These are phyloP conservation scores for Poeciliopsis prolifica DNA, from an alignment of 2,113 vertebrate species.

Conservation along the genomic window DNA sequence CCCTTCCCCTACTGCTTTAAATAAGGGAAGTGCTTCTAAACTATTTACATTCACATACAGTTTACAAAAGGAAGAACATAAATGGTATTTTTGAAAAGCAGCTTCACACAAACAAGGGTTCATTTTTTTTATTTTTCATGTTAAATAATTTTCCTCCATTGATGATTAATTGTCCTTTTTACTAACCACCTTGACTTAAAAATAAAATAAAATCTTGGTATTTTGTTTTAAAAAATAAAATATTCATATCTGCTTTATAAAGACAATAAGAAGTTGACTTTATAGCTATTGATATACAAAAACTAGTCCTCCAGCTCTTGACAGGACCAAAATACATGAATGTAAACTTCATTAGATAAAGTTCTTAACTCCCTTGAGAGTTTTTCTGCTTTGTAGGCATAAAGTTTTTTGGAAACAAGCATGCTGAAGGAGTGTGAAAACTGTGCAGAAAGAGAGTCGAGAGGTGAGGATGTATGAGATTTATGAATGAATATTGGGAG, in stretches of 20 bases:
- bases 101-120: background rate
- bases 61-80: background rate
- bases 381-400: background rate
- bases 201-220: too few relatives aligned
- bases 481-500: background rate
- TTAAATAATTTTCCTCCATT: background rate
- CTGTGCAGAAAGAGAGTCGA: background rate
- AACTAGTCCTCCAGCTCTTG: conserved; percentile 5
- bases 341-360: background rate
- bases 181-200: too few relatives aligned
- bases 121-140: background rate
- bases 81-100: background rate
- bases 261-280: background rate
- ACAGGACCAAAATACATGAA: background rate
- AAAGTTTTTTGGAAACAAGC: background rate
- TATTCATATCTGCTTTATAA: background rate
- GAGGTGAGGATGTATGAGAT: too few relatives aligned
- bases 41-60: background rate
- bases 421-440: background rate
- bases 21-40: background rate
- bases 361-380: background rate
- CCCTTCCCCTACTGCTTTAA: background rate
- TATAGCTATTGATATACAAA: background rate
- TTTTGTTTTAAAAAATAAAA: too few relatives aligned
- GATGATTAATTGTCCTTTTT: background rate